Base-by-base conservation (phyloP, 2,113 vertebrate genomes). In the Polyodon spathula region DNA sequence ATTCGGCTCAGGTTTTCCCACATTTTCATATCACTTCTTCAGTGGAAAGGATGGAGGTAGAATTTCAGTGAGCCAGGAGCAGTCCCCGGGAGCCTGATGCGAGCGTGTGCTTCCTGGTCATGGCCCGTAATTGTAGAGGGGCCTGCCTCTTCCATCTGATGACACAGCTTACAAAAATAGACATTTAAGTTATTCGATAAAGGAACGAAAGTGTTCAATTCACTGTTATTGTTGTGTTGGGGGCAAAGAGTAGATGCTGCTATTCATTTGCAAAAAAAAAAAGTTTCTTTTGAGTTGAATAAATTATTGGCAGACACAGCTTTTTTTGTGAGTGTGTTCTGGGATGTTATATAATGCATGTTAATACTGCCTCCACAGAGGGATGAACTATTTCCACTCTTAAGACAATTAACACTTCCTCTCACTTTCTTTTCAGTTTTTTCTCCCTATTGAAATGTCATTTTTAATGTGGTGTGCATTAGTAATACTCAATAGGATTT, bases 151-250 rank as follows among this genome's bases (percentile, higher is more conserved):
- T 77, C 77, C 69, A 74, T 74, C 76, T 73, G 78, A 76, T 80
- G 76, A 79, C 64, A 72, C 16, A 50, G 76, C 78, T 76, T 76
- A 78, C 78, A 77, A 78, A 81, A 82, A 84, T 84, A 85, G 81
- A 85, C 75, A 72, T 73, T 76, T 58, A 59, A 77, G 72, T 78
- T 73, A 80, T 78, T 80, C 78, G 79, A 82, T 76, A 76, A 77
- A 79, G 71, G 62, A 75, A 72, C 73, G 71, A 71, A 54, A 46
- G 27, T 52, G 40, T 17, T 17, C 43, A 41, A 59, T 72, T 76
- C 72, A 62, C 66, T 72, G 73, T 71, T 77, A 70, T 60, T 76
- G 69, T 70, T 74, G 68, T 77, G 73, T 68, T 68, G 71, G 67
- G 78, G 77, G 78, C 75, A 78, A 73, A 68, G 68, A 38, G 50